A percentile compares a stretch with the other conserved stretches of the same genome.
Evolutionary conservation across 2,797 vertebrate species (phyloP).

Genomic region (Characodon lateralis): DNA sequence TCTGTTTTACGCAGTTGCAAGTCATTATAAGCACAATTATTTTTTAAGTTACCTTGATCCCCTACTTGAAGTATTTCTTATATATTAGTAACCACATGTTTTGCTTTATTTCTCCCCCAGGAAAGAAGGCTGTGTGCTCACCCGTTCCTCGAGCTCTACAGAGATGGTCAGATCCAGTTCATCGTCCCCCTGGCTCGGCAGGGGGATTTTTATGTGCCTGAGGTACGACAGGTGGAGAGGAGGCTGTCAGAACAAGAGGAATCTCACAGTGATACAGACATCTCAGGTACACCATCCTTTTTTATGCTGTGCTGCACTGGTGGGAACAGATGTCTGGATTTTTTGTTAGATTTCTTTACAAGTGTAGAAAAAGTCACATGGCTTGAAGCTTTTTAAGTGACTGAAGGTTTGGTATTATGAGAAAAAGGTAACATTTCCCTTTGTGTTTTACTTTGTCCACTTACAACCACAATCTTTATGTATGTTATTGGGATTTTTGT

Average conservation of each 20-base stretch:
- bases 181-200: slow-evolving; percentile 90
- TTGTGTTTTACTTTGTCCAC: background rate
- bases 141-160: slow-evolving; percentile 93
- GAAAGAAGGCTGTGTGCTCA: slow-evolving; percentile 91
- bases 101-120: slow-evolving; percentile 70
- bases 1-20: background rate
- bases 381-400: background rate
- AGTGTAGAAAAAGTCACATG: background rate
- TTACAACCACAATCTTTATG: background rate
- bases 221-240: slow-evolving; percentile 83
- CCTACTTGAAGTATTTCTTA: background rate
- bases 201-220: slow-evolving; percentile 93
- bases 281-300: slow-evolving; percentile 82
- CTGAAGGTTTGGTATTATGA: background rate
- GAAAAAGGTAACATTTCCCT: background rate
- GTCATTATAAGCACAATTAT: background rate
- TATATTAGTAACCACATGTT: background rate
- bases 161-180: slow-evolving; percentile 86
- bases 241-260: slow-evolving; percentile 75
- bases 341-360: background rate
- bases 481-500: background rate
- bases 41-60: background rate
- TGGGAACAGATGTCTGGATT: background rate
- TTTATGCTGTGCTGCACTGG: background rate
- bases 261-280: slow-evolving; percentile 78